Evolutionary conservation across 2,888 invertebrate genomes (phyloP), one percentile per base, ranked within the genome.

Genomic region (Eupithecia centaureata): DNA sequence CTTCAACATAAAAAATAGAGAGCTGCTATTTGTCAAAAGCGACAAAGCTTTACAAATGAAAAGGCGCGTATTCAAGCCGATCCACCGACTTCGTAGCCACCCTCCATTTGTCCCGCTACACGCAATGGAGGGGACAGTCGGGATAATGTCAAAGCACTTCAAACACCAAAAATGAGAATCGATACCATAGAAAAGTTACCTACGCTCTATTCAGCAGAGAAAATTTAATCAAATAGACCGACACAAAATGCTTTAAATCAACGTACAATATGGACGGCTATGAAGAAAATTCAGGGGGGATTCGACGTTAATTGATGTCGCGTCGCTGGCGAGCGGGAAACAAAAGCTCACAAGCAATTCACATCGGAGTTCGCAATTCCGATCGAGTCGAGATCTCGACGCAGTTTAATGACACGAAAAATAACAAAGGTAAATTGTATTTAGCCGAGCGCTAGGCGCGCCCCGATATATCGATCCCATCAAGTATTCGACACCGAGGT

Each of bases 341-440:
- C 92, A 92, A 92, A 93, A 89, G 91, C 89, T 92, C 88, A 90
- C 91, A 91, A 93, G 92, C 92, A 93, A 92, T 92, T 92, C 92
- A 85, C 89, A 91, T 91, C 84, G 90, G 86, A 90, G 92, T 90
- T 92, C 91, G 91, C 89, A 90, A 89, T 90, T 86, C 90, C 91
- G 91, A 90, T 91, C 90, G 83, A 90, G 88, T 90, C 86, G 87
- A 87, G 91, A 92, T 92, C 91, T 90, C 91, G 88, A 91, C 92
- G 91, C 90, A 92, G 91, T 92, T 93, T 92, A 93, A 93, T 93
- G 93, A 93, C 91, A 92, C 92, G 93, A 93, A 92, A 93, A 93
- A 93, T 93, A 93, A 93, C 93, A 92, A 92, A 92, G 92, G 93
- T 92, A 92, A 93, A 93, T 93, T 93, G 92, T 92, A 92, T 92